Conservation (phyloP, 2,113 vertebrate species). For the Ardeotis arabs region DNA sequence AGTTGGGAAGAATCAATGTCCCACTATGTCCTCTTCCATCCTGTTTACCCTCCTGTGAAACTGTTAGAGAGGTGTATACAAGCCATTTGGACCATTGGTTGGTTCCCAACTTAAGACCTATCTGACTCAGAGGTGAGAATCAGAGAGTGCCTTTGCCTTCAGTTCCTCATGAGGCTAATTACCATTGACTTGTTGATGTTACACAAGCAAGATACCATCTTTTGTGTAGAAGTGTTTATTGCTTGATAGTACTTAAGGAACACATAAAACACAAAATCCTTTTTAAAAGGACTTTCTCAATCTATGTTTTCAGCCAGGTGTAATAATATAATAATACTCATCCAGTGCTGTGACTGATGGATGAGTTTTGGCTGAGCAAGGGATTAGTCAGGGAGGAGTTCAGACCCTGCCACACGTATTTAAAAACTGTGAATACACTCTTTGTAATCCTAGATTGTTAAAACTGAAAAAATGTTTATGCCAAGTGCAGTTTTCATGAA, state of each 20-base stretch:
- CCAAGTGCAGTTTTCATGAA: slow-evolving; percentile 29
- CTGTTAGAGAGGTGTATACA: not conserved
- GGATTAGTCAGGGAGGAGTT: slow-evolving; percentile 18
- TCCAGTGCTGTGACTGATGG: not conserved
- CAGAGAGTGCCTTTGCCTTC: not conserved
- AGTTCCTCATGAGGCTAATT: not conserved
- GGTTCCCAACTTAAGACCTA: not conserved
- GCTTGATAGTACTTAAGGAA: not conserved
- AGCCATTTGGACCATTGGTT: not conserved
- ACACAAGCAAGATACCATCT: not conserved
- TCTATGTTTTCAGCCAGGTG: not conserved
- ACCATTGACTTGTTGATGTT: not conserved
- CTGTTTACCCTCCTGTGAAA: slow-evolving; percentile 8
- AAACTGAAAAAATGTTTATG: not conserved
- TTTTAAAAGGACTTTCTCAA: not conserved
- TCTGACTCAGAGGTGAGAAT: not conserved
- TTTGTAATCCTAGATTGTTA: slow-evolving; percentile 35
- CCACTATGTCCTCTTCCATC: not conserved
- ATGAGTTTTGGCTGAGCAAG: slow-evolving; percentile 13
- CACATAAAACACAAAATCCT: not conserved
- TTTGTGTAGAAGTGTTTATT: not conserved
- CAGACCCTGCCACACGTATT: not conserved
- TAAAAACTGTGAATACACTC: slow-evolving; percentile 31
- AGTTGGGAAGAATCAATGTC: not conserved
- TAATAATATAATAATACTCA: not conserved